Conservation (phyloP, 2,113 vertebrate genomes). For the Esox niger region DNA sequence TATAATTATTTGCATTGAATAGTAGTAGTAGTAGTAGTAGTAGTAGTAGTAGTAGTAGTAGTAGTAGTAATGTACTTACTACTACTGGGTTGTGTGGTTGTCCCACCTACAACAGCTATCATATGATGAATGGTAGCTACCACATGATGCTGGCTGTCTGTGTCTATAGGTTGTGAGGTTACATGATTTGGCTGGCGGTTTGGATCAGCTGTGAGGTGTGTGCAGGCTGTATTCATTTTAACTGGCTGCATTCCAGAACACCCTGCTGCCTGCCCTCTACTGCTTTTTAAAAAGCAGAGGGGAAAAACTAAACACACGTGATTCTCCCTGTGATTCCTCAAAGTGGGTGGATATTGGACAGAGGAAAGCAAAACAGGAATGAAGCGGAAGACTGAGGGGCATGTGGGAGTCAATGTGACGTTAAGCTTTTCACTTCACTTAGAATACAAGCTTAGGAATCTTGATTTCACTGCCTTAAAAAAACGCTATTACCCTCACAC, state of each 20-base stretch:
- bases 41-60: no score
- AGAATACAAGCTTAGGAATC: not conserved
- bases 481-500: not conserved
- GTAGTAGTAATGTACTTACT: no score
- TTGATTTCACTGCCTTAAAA: not conserved
- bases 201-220: constrained; percentile 30
- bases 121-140: no score
- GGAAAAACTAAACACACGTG: constrained; percentile 54
- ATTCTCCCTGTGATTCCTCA: constrained; percentile 62
- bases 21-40: no score
- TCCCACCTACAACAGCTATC: no score
- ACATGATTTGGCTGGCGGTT: constrained; percentile 22
- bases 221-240: constrained; percentile 35
- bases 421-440: not conserved
- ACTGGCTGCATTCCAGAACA: constrained; percentile 56
- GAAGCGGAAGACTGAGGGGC: constrained; percentile 35
- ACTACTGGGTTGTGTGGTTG: no score
- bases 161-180: no score
- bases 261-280: constrained; percentile 48
- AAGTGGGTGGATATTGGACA: no score
- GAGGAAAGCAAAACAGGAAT: constrained; percentile 45
- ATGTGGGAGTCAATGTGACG: constrained; percentile 37
- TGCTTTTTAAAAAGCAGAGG: constrained; percentile 6
- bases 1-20: no score
- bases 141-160: no score